Conservation (phyloP, 2,113 vertebrate species). For the Gymnobelideus leadbeateri region DNA sequence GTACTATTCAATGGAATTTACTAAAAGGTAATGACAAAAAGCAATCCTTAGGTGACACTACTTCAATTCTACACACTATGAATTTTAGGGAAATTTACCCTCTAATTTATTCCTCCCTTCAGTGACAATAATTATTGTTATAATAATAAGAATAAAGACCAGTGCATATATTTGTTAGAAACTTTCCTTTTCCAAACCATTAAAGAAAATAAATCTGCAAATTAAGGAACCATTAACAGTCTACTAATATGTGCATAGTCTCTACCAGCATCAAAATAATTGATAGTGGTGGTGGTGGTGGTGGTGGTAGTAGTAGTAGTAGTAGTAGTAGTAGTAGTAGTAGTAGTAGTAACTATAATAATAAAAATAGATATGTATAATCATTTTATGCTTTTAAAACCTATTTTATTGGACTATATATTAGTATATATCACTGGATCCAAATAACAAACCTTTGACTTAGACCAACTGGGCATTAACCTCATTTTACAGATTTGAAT, state of each 20-base stretch:
- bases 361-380: background rate
- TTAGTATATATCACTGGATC: background rate
- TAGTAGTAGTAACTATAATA: no score
- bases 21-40: background rate
- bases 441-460: background rate
- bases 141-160: background rate
- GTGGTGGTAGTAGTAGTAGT: no score
- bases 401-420: background rate
- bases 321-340: no score
- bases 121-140: background rate
- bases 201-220: background rate
- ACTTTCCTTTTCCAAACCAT: background rate
- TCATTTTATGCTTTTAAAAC: background rate
- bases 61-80: background rate
- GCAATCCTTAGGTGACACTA: background rate
- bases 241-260: background rate
- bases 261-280: background rate
- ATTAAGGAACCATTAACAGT: background rate
- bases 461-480: background rate
- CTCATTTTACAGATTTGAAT: background rate
- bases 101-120: background rate
- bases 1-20: background rate
- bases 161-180: background rate
- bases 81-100: background rate
- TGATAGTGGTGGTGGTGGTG: background rate